Base-by-base conservation (phyloP, 2,888 invertebrate genomes). In the Agriotes lineatus region DNA sequence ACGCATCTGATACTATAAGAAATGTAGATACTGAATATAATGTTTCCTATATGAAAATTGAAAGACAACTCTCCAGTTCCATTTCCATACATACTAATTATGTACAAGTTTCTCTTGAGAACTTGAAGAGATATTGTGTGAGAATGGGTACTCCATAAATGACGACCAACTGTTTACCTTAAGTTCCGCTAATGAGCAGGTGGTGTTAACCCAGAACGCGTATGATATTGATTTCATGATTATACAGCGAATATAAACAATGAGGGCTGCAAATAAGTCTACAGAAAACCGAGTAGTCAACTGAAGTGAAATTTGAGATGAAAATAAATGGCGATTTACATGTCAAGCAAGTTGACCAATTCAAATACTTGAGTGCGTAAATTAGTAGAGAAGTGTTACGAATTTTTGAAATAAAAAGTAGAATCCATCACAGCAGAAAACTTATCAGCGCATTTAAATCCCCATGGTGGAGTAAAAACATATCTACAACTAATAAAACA, bases 211-310 rank as follows among this genome's bases (percentile, higher is more conserved):
- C 2, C 33, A 54, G 33, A 33, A 33, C 22, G 7, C 30, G 1
- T 54, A 16, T 16, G 54, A 30, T 25, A 30, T 54, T 2, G 16
- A 54, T 14, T 54, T 54, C n/a, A 54, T 54, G 33, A 54, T 33
- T 33, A 33, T 33, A 54, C n/a, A 54, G 14, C n/a, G 54, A 33
- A 16, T 54, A 54, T 19, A 50, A 25, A 25, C 3, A 5, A 25
- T 25, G 25, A 9, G 54, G 30, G 9, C 6, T 14, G 3, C 14
- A 54, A 54, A 16, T 54, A 30, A 54, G 6, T 2, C 33, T 30
- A 7, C 20, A 54, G n/a, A 54, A 54, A 5, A 54, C 16, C 10
- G 16, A 54, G 25, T 12, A 54, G 14, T 33, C 1, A 33, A 54
- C 14, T 22, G 4, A 10, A 33, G 33, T 33, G 7, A 54, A 54